phyloP scores from a whole-genome alignment of 2,888 invertebrate genomes.

The Rosalia funebris region DNA sequence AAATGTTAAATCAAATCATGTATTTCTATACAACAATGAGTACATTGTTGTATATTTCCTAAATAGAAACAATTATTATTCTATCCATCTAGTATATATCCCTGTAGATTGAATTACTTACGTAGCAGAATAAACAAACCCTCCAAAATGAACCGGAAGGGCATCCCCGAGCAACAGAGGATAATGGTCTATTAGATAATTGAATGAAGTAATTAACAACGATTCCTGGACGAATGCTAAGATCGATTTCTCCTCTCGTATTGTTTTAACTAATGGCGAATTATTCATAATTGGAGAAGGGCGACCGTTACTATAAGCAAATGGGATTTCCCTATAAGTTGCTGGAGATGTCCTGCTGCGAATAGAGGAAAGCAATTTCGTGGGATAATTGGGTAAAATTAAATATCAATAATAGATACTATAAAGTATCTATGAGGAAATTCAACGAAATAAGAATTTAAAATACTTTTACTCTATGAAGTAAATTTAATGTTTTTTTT shows the following conservation, averaged over 20 bases:
- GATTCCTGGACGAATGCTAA: not conserved
- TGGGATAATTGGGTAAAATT: too few relatives aligned
- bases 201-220: not conserved
- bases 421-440: too few relatives aligned
- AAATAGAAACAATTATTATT: not conserved
- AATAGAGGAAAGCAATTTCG: too few relatives aligned
- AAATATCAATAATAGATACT: too few relatives aligned
- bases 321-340: not conserved
- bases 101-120: not conserved
- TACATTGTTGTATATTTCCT: too few relatives aligned
- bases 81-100: not conserved
- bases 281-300: not conserved
- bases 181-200: slow-evolving; percentile 4
- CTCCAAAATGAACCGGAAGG: slow-evolving; percentile 9
- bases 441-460: too few relatives aligned
- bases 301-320: not conserved
- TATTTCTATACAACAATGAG: too few relatives aligned
- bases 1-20: too few relatives aligned
- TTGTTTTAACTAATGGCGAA: not conserved
- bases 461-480: too few relatives aligned
- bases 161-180: not conserved
- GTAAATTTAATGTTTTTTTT: too few relatives aligned
- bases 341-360: too few relatives aligned
- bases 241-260: not conserved
- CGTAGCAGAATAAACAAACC: not conserved